Base-by-base conservation (phyloP, 2,888 invertebrate species). In the Lydus trimaculatus region DNA sequence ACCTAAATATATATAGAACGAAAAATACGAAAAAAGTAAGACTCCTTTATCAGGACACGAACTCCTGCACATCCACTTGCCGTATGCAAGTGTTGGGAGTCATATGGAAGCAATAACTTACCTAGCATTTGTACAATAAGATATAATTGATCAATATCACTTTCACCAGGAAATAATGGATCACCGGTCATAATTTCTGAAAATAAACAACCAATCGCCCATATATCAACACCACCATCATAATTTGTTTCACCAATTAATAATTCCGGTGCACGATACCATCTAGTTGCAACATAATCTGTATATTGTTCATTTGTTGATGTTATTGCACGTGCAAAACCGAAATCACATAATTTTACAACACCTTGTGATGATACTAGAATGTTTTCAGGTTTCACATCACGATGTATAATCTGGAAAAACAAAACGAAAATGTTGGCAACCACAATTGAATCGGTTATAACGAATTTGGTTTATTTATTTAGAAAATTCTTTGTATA, bases 341-440 rank as follows among this genome's bases (percentile, higher is more conserved):
- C 96, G 76, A 96, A 93, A 86, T 96, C 96, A 83, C 96, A 96
- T n/a, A 96, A 86, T 85, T 96, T 96, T 48, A 96, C 92, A 5
- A 96, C 91, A 0, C 95, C 95, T 48, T 89, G 86, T 70, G 90
- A 90, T 0, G 94, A 94, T 0, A 96, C 92, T 67, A 96, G 86
- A 58, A 96, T 92, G 82, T 96, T 96, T 82, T 96, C 96, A 2
- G 96, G 96, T 80, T 96, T 96, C 59, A 96, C 91, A 82, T 96
- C 96, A 59, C 96, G 88, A 82, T 96, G 96, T 78, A 96, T 93
- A 77, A 95, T 92, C 93, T 94, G 82, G 1, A 80, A 81, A 8
- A 43, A 7, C 0, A 17, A 43, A 28, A 28, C 28, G 4, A 28
- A 3, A 28, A 28, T 28, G 4, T 28, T n/a, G n/a, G 33, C 33